These are phyloP conservation scores for Harpagoxenus sublaevis DNA, from an alignment of 2,888 invertebrate genomes.

Conservation along the genomic window DNA sequence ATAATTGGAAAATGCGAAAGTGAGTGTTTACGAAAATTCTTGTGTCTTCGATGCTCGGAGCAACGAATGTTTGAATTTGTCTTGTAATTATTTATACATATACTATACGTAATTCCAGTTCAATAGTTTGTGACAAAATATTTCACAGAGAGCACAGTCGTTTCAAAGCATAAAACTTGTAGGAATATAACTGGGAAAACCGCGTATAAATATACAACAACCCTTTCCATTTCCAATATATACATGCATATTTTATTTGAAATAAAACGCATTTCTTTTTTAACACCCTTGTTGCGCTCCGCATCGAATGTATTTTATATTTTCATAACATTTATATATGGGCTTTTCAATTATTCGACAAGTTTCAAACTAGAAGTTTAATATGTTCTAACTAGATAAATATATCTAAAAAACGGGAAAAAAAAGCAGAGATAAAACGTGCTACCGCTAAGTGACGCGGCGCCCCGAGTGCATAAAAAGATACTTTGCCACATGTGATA, in stretches of 20 bases:
- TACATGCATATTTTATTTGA: conserved; percentile 1
- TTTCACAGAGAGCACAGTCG: background rate
- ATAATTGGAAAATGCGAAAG: conserved; percentile 61
- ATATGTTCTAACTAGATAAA: conserved; percentile 24
- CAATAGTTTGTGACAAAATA: background rate
- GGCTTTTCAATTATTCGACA: conserved; percentile 18
- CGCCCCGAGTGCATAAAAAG: conserved; percentile 13
- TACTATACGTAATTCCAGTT: background rate
- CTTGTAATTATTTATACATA: background rate
- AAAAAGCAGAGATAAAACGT: background rate
- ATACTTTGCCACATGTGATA: conserved; percentile 30
- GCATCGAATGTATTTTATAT: background rate
- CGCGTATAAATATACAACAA: conserved; percentile 45
- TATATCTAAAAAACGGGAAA: background rate
- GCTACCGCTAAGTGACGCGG: background rate
- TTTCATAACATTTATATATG: conserved; percentile 19
- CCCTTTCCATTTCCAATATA: background rate
- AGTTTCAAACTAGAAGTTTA: conserved; percentile 10
- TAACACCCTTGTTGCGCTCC: background rate
- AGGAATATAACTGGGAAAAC: conserved; percentile 56
- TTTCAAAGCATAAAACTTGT: background rate
- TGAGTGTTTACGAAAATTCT: conserved; percentile 12
- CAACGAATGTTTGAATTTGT: background rate
- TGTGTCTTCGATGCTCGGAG: background rate
- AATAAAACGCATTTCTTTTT: conserved; percentile 2